phyloP scores from a whole-genome alignment of 2,797 vertebrate species.

The Xyrichtys novacula region DNA sequence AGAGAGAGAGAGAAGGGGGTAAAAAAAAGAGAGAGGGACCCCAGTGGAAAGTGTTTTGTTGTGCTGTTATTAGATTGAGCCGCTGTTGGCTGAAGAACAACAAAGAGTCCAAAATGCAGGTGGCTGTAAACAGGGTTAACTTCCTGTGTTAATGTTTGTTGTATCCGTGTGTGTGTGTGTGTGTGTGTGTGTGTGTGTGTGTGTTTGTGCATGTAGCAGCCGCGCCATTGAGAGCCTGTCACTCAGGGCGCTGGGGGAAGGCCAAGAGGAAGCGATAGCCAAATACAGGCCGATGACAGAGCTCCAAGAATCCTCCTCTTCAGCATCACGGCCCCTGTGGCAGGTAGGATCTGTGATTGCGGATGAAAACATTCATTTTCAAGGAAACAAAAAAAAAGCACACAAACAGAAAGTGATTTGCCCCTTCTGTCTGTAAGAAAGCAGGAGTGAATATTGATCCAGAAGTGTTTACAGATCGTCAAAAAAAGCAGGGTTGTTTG shows the following conservation, averaged over 20 bases:
- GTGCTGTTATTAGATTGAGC: conserved; percentile 82
- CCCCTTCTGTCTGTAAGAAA: conserved; percentile 17
- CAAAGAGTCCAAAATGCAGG: conserved; percentile 81
- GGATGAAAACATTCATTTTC: conserved; percentile 1
- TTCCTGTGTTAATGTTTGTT: conserved; percentile 31
- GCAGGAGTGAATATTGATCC: conserved; percentile 49
- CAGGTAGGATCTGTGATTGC: conserved; percentile 82
- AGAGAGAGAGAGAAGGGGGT: conserved; percentile 40
- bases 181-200: conserved; percentile 25
- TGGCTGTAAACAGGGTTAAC: conserved; percentile 81
- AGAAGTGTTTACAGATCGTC: conserved; percentile 51
- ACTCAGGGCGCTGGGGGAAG: conserved; percentile 74
- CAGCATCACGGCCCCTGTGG: conserved; percentile 67
- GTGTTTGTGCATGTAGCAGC: conserved; percentile 55
- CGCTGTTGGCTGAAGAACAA: conserved; percentile 81
- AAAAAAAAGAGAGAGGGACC: conserved; percentile 46
- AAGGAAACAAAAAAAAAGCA: conserved; percentile 18
- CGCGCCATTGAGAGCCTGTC: conserved; percentile 73
- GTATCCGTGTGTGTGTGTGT: conserved; percentile 42
- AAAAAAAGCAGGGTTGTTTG: conserved; percentile 27
- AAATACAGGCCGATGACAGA: conserved; percentile 76
- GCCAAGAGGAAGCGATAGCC: conserved; percentile 77
- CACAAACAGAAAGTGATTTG: conserved; percentile 59
- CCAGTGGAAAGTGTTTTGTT: conserved; percentile 77
- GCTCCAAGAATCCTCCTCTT: conserved; percentile 68